phyloP scores from a whole-genome alignment of 2,113 vertebrate genomes.

The Sander lucioperca region DNA sequence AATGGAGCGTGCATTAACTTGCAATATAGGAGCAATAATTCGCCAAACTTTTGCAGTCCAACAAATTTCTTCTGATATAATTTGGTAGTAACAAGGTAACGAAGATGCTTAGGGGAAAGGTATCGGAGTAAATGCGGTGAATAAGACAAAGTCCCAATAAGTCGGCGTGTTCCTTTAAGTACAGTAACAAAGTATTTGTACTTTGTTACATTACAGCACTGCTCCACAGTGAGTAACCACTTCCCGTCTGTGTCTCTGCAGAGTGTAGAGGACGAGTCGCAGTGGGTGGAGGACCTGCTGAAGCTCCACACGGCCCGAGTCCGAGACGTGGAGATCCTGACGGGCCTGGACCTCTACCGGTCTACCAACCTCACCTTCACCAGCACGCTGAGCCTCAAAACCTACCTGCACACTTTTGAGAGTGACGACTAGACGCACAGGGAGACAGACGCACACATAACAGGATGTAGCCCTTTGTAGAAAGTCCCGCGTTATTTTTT shows the following conservation, averaged over 20 bases:
- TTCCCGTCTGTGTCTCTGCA: slow-evolving; percentile 65
- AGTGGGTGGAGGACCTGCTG: slow-evolving; percentile 94
- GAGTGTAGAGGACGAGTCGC: slow-evolving; percentile 88
- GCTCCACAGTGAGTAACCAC: neutral
- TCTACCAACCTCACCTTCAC: slow-evolving; percentile 89
- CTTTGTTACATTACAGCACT: no score
- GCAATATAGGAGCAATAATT: no score
- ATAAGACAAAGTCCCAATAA: no score
- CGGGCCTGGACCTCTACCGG: slow-evolving; percentile 93
- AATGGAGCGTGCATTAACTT: no score
- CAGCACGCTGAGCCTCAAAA: slow-evolving; percentile 92
- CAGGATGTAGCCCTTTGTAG: slow-evolving; percentile 40
- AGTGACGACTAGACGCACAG: slow-evolving; percentile 87
- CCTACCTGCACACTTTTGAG: slow-evolving; percentile 95
- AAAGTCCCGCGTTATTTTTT: slow-evolving; percentile 24
- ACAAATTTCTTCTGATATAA: no score
- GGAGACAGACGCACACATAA: slow-evolving; percentile 37
- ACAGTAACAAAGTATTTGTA: no score
- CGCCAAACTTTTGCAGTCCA: no score
- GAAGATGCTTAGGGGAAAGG: no score
- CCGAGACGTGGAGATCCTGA: slow-evolving; percentile 94
- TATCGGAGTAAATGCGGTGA: no score
- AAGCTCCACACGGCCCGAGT: slow-evolving; percentile 92
- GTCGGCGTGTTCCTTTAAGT: no score
- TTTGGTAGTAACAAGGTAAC: no score